A percentile compares a stretch with the other conserved stretches of the same genome.
These are phyloP conservation scores for Hyles euphorbiae DNA, from an alignment of 1,140 invertebrate species.

Conservation along the genomic window DNA sequence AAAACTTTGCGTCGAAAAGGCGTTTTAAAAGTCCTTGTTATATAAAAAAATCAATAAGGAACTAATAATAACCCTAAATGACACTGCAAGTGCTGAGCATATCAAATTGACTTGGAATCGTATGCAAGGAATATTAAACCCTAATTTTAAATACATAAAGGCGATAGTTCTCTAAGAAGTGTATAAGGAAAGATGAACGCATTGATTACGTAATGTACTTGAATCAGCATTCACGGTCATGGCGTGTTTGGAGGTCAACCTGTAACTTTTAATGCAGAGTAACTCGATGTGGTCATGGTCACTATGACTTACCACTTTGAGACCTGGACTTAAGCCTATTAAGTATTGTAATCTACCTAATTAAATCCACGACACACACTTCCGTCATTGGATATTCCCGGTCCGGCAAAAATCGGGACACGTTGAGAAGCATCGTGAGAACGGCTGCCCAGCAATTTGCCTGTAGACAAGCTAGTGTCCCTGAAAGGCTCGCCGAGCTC, in stretches of 20 bases:
- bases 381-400: too few species aligned
- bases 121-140: neutral
- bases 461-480: too few species aligned
- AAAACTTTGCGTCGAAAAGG: too few species aligned
- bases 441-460: too few species aligned
- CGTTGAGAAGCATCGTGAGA: too few species aligned
- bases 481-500: too few species aligned
- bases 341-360: too few species aligned
- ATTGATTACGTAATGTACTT: constrained; percentile 43
- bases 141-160: constrained; percentile 1
- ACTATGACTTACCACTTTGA: neutral
- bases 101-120: constrained; percentile 12
- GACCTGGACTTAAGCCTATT: too few species aligned
- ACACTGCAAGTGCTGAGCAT: constrained; percentile 20
- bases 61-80: constrained; percentile 24
- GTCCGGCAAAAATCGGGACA: too few species aligned
- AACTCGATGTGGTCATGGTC: neutral
- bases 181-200: constrained; percentile 34
- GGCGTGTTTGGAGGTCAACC: constrained; percentile 33
- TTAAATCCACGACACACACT: too few species aligned
- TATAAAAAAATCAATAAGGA: constrained; percentile 25
- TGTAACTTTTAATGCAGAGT: constrained; percentile 16
- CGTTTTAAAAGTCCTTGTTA: too few species aligned
- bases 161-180: neutral
- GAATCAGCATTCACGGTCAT: constrained; percentile 48